Evolutionary conservation across 2,888 invertebrate species (phyloP).

Genomic region (Agrilus biguttatus): DNA sequence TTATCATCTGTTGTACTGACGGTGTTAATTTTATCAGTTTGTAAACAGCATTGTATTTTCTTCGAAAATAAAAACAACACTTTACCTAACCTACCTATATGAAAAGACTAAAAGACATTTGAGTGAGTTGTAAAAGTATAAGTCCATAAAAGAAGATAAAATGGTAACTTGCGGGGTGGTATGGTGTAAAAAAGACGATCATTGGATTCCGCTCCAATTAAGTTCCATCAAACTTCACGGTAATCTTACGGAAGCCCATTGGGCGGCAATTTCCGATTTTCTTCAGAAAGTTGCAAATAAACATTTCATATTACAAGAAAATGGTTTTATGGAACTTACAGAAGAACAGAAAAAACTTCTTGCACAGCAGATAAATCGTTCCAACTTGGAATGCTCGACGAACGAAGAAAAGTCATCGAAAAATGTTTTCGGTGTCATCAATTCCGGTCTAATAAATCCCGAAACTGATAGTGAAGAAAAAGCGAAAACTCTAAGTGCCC

Average conservation of each 20-base stretch:
- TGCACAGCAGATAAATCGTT: conserved; percentile 15
- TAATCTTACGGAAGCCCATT: conserved; percentile 48
- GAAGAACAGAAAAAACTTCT: conserved; percentile 26
- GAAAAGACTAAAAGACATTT: too few relatives aligned
- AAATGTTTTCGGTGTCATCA: conserved; percentile 21
- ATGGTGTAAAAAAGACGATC: conserved; percentile 54
- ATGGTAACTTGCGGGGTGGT: conserved; percentile 50
- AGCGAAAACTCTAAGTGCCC: conserved; percentile 15
- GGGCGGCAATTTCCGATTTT: conserved; percentile 50
- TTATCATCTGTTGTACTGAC: too few relatives aligned
- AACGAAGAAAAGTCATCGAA: conserved; percentile 5
- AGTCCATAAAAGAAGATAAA: conserved; percentile 15
- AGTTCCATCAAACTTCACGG: conserved; percentile 52
- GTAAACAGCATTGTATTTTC: too few relatives aligned
- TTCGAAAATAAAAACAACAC: too few relatives aligned
- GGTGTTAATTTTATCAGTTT: too few relatives aligned
- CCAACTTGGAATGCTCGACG: neutral
- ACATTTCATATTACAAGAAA: conserved; percentile 41
- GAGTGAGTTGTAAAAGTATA: too few relatives aligned
- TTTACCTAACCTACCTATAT: too few relatives aligned
- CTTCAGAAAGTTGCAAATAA: conserved; percentile 49
- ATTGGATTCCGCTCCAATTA: conserved; percentile 51
- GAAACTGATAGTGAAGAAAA: conserved; percentile 5
- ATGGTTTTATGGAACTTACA: conserved; percentile 29
- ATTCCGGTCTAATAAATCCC: conserved; percentile 10